Conservation (phyloP, 2,113 vertebrate genomes). For the Saguinus midas region DNA sequence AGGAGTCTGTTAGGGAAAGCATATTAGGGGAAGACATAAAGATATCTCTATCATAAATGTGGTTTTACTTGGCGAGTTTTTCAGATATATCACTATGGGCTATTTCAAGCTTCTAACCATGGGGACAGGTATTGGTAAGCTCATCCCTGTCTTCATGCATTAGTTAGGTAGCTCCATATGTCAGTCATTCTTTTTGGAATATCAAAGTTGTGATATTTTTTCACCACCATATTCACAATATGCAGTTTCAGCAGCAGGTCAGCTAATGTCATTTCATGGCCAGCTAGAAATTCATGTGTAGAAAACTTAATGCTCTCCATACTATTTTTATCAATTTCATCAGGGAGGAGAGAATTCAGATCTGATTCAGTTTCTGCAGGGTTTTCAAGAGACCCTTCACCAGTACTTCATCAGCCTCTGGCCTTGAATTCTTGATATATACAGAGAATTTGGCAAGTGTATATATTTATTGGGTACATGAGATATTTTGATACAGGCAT, state of each 20-base stretch:
- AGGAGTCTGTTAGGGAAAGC: constrained; percentile 82
- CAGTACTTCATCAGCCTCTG: constrained; percentile 82
- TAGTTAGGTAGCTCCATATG: constrained; percentile 96
- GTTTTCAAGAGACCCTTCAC: constrained; percentile 96
- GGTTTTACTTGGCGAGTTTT: constrained; percentile 93
- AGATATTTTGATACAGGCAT: no score
- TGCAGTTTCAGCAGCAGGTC: constrained; percentile 97
- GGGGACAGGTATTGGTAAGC: constrained; percentile 99
- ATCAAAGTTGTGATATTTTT: constrained; percentile 96
- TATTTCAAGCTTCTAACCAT: constrained; percentile 97
- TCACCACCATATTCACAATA: constrained; percentile 98
- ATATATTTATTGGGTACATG: no score
- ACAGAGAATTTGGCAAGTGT: no score
- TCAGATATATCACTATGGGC: constrained; percentile 98
- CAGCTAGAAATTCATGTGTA: constrained; percentile 93
- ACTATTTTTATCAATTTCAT: constrained; percentile 98
- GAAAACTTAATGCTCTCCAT: constrained; percentile 93
- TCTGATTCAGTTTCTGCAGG: constrained; percentile 96
- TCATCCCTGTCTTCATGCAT: constrained; percentile 94
- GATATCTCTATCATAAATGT: constrained; percentile 49
- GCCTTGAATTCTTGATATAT: no score
- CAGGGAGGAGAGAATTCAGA: constrained; percentile 92
- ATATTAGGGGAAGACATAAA: constrained; percentile 26
- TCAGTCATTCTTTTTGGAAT: constrained; percentile 95
- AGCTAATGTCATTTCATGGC: constrained; percentile 96